These are phyloP conservation scores for Lichenostomus cassidix DNA, from an alignment of 2,113 vertebrate species.

Conservation along the genomic window DNA sequence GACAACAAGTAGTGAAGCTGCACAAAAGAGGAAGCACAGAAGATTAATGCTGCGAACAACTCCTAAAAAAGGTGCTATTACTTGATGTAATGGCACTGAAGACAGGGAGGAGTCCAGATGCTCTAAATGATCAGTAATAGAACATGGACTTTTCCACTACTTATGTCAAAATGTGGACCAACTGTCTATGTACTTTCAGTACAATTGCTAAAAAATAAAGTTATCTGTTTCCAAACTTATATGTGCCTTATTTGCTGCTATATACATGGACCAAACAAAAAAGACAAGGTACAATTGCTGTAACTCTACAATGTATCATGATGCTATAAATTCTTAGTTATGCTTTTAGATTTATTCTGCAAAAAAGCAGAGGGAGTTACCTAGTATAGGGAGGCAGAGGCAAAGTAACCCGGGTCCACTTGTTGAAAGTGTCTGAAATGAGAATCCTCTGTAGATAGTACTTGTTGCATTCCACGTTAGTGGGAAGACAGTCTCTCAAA, in stretches of 20 bases:
- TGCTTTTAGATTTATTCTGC: background rate
- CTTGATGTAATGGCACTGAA: background rate
- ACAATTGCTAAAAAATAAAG: background rate
- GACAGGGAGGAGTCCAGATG: background rate
- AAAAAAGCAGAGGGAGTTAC: slow-evolving; percentile 68
- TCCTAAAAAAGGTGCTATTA: background rate
- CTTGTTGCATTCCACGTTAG: slow-evolving; percentile 88
- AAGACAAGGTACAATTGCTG: background rate
- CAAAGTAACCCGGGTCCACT: slow-evolving; percentile 93
- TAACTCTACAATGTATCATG: background rate
- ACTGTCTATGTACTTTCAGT: rapidly evolving
- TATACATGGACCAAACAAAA: background rate
- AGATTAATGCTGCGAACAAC: background rate
- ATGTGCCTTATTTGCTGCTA: background rate
- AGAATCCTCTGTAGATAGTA: slow-evolving; percentile 92
- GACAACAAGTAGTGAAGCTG: background rate
- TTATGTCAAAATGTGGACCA: background rate
- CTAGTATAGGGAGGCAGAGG: slow-evolving; percentile 91
- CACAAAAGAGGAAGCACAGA: background rate
- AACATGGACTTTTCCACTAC: background rate
- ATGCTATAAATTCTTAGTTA: background rate
- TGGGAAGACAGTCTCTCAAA: slow-evolving; percentile 91
- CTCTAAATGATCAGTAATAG: background rate
- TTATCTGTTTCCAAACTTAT: background rate
- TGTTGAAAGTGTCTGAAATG: slow-evolving; percentile 95